phyloP scores from a whole-genome alignment of 2,113 vertebrate genomes.

The Halcyon malimbica region DNA sequence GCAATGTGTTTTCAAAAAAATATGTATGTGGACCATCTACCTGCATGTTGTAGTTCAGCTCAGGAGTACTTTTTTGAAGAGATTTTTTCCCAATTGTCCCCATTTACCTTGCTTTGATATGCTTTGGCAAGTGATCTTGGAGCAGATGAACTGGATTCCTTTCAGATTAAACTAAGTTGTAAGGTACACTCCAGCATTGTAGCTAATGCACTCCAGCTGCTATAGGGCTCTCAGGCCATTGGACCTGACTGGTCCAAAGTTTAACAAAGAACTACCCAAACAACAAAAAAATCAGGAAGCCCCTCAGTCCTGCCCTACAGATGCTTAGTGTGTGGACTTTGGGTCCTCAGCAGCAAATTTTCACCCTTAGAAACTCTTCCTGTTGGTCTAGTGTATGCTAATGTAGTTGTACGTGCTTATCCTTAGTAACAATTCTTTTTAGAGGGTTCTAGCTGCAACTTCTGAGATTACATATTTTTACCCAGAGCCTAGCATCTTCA shows the following conservation, averaged over 20 bases:
- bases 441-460: not conserved
- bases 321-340: not conserved
- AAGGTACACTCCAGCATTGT: not conserved
- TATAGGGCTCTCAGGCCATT: not conserved
- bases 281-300: not conserved
- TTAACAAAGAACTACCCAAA: not conserved
- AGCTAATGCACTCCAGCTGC: conserved; percentile 27
- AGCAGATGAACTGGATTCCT: not conserved
- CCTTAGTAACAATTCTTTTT: not conserved
- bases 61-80: not conserved
- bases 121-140: not conserved
- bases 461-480: not conserved
- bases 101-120: not conserved
- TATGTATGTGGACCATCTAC: not conserved
- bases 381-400: not conserved
- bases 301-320: not conserved
- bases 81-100: not conserved
- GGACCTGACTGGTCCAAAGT: not conserved
- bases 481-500: not conserved
- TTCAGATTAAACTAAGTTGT: not conserved
- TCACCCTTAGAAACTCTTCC: not conserved
- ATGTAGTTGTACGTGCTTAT: rapidly evolving
- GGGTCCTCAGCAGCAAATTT: not conserved
- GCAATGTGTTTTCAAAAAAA: not conserved
- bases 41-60: not conserved